Percentiles rank a stretch among this genome's conserved stretches.
These are phyloP conservation scores for Quadroppia sp. DNA, from an alignment of 2,888 invertebrate species.

Conservation along the genomic window DNA sequence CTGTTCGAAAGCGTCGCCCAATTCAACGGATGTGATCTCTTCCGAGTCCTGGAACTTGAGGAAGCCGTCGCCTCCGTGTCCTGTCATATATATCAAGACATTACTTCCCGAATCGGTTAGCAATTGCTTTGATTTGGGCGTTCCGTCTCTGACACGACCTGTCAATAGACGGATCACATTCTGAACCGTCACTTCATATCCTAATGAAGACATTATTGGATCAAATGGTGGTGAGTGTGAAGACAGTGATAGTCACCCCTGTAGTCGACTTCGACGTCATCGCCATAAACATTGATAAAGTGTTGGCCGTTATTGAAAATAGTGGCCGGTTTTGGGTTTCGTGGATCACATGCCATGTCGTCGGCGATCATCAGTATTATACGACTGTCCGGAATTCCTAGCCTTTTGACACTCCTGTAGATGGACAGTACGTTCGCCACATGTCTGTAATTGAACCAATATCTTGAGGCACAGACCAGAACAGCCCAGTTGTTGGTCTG, in stretches of 20 bases:
- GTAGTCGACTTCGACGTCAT: conserved; percentile 98
- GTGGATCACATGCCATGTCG: conserved; percentile 98
- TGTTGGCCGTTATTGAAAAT: conserved; percentile 98
- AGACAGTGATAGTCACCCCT: conserved; percentile 61
- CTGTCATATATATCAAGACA: conserved; percentile 89
- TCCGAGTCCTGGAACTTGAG: conserved; percentile 99
- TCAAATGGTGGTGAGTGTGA: background rate
- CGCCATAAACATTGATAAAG: conserved; percentile 97
- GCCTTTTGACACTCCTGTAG: conserved; percentile 92
- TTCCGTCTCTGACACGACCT: conserved; percentile 83
- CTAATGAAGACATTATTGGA: conserved; percentile 9
- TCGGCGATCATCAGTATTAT: conserved; percentile 99
- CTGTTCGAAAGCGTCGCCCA: conserved; percentile 97
- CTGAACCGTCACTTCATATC: conserved; percentile 81
- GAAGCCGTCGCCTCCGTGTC: conserved; percentile 97
- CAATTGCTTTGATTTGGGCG: conserved; percentile 89
- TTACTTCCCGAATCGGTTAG: conserved; percentile 96
- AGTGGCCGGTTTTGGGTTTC: conserved; percentile 95
- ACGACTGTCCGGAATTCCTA: conserved; percentile 96
- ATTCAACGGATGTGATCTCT: conserved; percentile 95
- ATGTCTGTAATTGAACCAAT: conserved; percentile 99
- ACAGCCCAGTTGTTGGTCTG: conserved; percentile 99
- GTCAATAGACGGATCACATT: conserved; percentile 95
- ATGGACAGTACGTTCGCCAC: conserved; percentile 98
- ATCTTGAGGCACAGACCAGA: conserved; percentile 93